A percentile compares a stretch with the other conserved stretches of the same genome.
Conservation (phyloP, 1,140 invertebrate species). For the Drosophila paulistorum region DNA sequence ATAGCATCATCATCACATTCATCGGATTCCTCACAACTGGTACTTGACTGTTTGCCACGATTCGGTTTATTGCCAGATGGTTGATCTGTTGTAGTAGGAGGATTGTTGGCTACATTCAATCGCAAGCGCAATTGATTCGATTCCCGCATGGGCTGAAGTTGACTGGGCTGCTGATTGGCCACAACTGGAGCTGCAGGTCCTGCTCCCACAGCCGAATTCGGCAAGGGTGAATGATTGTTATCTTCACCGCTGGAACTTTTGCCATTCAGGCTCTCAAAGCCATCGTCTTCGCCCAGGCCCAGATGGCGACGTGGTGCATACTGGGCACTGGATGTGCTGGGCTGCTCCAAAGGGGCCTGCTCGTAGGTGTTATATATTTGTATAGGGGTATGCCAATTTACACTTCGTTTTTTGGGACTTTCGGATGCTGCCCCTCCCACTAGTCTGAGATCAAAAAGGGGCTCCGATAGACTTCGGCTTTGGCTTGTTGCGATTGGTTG, state of each 20-base stretch:
- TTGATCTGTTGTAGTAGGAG: conserved; percentile 36
- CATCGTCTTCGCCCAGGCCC: conserved; percentile 88
- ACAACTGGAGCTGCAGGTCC: conserved; percentile 12
- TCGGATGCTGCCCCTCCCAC: conserved; percentile 33
- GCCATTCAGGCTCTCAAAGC: conserved; percentile 93
- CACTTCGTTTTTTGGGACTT: conserved; percentile 79
- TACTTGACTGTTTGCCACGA: conserved; percentile 46
- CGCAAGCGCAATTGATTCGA: conserved; percentile 67
- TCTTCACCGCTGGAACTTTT: conserved; percentile 90
- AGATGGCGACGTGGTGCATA: conserved; percentile 57
- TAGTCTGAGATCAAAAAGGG: conserved; percentile 57
- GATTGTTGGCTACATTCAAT: conserved; percentile 47
- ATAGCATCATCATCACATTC: conserved; percentile 85
- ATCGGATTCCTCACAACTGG: conserved; percentile 84
- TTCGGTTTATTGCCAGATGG: background rate
- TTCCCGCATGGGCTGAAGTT: conserved; percentile 39
- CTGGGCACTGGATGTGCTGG: conserved; percentile 44
- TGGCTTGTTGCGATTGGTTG: conserved; percentile 19
- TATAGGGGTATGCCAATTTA: conserved; percentile 80
- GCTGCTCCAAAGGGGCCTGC: conserved; percentile 44
- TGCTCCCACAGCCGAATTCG: conserved; percentile 22
- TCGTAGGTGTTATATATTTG: conserved; percentile 71
- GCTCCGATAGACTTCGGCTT: conserved; percentile 17
- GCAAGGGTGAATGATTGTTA: conserved; percentile 74
- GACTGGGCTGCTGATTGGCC: conserved; percentile 39